A percentile compares a stretch with the other conserved stretches of the same genome.
Conservation (phyloP, 2,888 invertebrate genomes). For the Drosophila aldrichi region DNA sequence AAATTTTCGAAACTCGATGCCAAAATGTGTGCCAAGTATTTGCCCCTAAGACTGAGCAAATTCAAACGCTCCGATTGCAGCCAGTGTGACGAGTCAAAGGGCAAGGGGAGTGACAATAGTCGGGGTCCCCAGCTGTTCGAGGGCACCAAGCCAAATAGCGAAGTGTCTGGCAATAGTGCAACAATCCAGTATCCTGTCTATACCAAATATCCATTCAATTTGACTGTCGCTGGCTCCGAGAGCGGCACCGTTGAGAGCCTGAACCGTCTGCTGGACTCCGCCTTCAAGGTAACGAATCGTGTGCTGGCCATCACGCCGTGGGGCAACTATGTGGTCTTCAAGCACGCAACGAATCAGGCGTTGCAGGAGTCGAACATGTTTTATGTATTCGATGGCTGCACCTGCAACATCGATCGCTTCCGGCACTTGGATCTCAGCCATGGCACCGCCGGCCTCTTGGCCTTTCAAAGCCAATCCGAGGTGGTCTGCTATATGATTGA, state of each 20-base stretch:
- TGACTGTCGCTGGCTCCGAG: constrained; percentile 84
- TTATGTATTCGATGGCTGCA: constrained; percentile 83
- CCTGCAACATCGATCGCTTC: constrained; percentile 83
- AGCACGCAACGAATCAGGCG: not conserved
- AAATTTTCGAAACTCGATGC: constrained; percentile 6
- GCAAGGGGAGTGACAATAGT: not conserved
- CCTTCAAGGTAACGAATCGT: constrained; percentile 82
- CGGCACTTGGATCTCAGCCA: constrained; percentile 81
- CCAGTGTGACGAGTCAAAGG: not conserved
- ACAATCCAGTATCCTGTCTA: constrained; percentile 76
- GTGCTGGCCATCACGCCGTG: constrained; percentile 83
- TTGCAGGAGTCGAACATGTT: constrained; percentile 39
- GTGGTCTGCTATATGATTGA: constrained; percentile 77
- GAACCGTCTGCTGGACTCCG: constrained; percentile 71
- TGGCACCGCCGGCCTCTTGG: constrained; percentile 83
- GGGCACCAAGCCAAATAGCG: not conserved
- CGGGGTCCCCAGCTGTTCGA: not conserved
- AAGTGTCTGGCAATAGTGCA: not conserved
- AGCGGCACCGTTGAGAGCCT: constrained; percentile 83
- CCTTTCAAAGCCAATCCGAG: constrained; percentile 69
- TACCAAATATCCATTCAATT: constrained; percentile 58
- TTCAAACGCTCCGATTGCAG: not conserved
- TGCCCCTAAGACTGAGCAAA: not conserved
- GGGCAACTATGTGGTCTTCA: constrained; percentile 84
- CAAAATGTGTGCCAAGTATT: not conserved